Percentiles rank a stretch among this genome's conserved stretches.
These are phyloP conservation scores for Spodoptera frugiperda DNA, from an alignment of 1,140 invertebrate genomes.

Conservation along the genomic window DNA sequence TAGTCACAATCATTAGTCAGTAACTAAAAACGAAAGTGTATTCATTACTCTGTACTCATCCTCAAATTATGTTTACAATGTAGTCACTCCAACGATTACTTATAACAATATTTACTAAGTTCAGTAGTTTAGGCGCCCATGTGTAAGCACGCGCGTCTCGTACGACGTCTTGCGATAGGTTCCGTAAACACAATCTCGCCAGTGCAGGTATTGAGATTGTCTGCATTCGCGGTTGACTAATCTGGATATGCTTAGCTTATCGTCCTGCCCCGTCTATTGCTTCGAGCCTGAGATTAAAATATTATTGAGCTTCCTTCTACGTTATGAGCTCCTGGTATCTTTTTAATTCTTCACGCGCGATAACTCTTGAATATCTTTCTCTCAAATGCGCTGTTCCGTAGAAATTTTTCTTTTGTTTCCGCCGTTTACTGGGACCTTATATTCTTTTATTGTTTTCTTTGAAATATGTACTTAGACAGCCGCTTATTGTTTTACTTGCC, in stretches of 20 bases:
- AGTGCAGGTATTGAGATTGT: slow-evolving; percentile 38
- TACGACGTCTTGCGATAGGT: not conserved
- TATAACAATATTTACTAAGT: slow-evolving; percentile 5
- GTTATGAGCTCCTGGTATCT: slow-evolving; percentile 11
- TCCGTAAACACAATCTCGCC: slow-evolving; percentile 19
- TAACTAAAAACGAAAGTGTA: no score
- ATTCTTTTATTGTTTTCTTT: not conserved
- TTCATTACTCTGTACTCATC: no score
- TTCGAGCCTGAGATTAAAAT: slow-evolving; percentile 41
- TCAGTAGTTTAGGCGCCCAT: not conserved
- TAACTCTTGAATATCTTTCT: slow-evolving; percentile 29
- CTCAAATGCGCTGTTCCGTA: not conserved
- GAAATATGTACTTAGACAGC: not conserved
- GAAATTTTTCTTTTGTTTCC: slow-evolving; percentile 9
- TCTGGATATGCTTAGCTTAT: slow-evolving; percentile 51
- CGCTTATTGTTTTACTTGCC: not conserved
- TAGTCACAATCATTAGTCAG: no score
- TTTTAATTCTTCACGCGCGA: slow-evolving; percentile 27
- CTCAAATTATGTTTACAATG: no score
- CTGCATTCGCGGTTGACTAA: slow-evolving; percentile 40
- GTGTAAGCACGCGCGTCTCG: not conserved
- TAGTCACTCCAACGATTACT: not conserved
- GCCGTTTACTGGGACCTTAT: slow-evolving; percentile 2
- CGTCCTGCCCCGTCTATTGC: slow-evolving; percentile 29
- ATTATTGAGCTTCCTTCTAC: slow-evolving; percentile 24